Base-by-base conservation (phyloP, 2,113 vertebrate species). In the Sialia sialis region DNA sequence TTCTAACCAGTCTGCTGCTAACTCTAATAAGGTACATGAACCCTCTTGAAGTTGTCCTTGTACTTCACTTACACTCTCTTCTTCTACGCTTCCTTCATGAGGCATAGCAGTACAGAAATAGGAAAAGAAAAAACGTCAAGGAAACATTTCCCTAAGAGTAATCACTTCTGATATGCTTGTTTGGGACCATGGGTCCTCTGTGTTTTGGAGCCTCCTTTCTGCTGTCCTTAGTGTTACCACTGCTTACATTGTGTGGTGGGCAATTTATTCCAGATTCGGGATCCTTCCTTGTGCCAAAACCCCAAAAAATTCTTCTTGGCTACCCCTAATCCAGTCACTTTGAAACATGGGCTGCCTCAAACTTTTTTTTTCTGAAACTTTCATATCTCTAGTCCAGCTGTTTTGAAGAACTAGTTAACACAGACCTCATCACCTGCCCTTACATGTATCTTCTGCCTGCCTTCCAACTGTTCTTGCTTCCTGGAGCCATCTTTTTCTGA, bases 171-270 rank as follows among this genome's bases (percentile, higher is more conserved):
- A 87, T 46, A 67, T 72, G 20, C 9, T 36, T 81, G 41, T 8
- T 54, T 3, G 49, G 12, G 26, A 59, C 2, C 3, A 1, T 4
- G 8, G 3, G 16, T 66, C 4, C 18, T 66, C 32, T 39, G 32
- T 16, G 23, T 19, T 75, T 93, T 59, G 20, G 10, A 86, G 67
- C 4, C 7, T 41, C 26, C 17, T 77, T 64, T 36, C 16, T 52
- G 21, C 30, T 70, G 46, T 5, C 13, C 16, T 63, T 38, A n/a
- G 22, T 48, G 13, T 30, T 66, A 19, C 3, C 4, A 29, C 3
- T 9, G 10, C 36, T 60, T 83, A 66, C 10, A n/a, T 9, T 34
- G 11, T 26, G 8, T 38, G 29, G 14, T 8, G 16, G n/a, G 46
- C 8, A 58, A 54, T 67, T 94, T 46, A 46, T 34, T 84, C 63